phyloP scores from a whole-genome alignment of 1,140 invertebrate species.

The Stenopsyche tienmushanensis region DNA sequence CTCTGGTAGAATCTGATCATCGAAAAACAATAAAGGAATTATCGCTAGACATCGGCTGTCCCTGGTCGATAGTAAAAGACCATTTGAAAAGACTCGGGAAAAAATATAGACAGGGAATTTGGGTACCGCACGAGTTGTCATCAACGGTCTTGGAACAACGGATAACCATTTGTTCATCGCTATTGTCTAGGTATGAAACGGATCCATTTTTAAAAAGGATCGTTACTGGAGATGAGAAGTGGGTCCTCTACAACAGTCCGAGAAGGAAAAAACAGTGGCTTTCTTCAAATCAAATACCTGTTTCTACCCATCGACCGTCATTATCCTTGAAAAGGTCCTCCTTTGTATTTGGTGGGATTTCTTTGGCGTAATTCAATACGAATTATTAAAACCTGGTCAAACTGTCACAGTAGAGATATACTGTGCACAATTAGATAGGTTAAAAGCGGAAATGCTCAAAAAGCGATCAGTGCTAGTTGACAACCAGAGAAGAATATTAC shows the following conservation, averaged over 20 bases:
- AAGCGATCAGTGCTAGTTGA: no score
- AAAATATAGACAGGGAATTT: no score
- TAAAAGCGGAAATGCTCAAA: no score
- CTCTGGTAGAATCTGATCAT: no score
- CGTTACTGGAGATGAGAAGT: slow-evolving; percentile 42
- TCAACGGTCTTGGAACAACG: slow-evolving; percentile 13
- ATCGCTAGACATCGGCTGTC: slow-evolving; percentile 2
- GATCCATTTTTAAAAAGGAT: slow-evolving; percentile 40
- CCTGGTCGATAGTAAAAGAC: slow-evolving; percentile 9
- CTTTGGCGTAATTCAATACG: slow-evolving; percentile 43
- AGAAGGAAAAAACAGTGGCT: slow-evolving; percentile 41
- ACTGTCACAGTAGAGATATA: no score
- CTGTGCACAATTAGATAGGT: no score
- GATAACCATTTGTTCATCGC: slow-evolving; percentile 24
- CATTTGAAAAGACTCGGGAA: no score
- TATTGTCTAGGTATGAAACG: slow-evolving; percentile 42
- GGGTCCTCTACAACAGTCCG: slow-evolving; percentile 42
- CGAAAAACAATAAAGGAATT: not conserved
- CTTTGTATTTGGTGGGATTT: slow-evolving; percentile 43
- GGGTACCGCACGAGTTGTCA: no score
- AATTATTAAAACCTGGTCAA: slow-evolving; percentile 42
- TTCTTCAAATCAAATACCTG: slow-evolving; percentile 30
- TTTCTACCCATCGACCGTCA: slow-evolving; percentile 37
- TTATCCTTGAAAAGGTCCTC: no score
- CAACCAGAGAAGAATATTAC: no score